A percentile compares a stretch with the other conserved stretches of the same genome.
phyloP scores from a whole-genome alignment of 1,140 invertebrate genomes.

The Leptoteleia sp. region DNA sequence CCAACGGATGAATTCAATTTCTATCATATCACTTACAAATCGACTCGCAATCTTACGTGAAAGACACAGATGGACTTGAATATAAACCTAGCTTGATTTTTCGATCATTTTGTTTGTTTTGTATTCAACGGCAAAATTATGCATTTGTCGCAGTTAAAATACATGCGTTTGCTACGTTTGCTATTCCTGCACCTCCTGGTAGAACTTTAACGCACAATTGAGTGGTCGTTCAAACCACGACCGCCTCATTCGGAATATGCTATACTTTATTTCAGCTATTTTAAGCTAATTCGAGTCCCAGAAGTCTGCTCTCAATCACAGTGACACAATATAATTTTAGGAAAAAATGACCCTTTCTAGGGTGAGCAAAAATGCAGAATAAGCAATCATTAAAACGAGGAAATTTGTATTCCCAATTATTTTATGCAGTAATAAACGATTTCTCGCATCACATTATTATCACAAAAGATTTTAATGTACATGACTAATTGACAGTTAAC shows the following conservation, averaged over 20 bases:
- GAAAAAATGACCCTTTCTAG: slow-evolving; percentile 30
- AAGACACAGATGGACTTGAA: slow-evolving; percentile 40
- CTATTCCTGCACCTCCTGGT: background rate
- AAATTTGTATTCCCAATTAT: no score
- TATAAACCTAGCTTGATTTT: slow-evolving; percentile 22
- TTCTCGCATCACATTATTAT: background rate
- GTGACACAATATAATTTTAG: slow-evolving; percentile 14
- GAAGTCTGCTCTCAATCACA: slow-evolving; percentile 44
- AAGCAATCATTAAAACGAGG: no score
- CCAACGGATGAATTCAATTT: slow-evolving; percentile 8
- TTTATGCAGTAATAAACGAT: background rate
- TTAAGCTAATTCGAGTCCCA: slow-evolving; percentile 34
- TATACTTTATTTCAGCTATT: slow-evolving; percentile 13
- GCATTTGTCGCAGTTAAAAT: background rate
- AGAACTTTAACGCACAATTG: background rate
- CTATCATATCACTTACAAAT: slow-evolving; percentile 22
- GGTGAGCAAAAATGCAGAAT: no score
- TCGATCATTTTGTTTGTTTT: background rate
- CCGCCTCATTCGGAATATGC: slow-evolving; percentile 10
- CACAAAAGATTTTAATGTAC: slow-evolving; percentile 9
- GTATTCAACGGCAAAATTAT: slow-evolving; percentile 2
- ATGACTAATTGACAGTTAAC: no score
- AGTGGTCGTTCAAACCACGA: background rate
- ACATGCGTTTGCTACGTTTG: background rate
- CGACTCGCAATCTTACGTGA: slow-evolving; percentile 16